Percentiles rank a stretch among this genome's conserved stretches.
Evolutionary conservation across 2,888 invertebrate species (phyloP).

Genomic region (Eretmocerus hayati): DNA sequence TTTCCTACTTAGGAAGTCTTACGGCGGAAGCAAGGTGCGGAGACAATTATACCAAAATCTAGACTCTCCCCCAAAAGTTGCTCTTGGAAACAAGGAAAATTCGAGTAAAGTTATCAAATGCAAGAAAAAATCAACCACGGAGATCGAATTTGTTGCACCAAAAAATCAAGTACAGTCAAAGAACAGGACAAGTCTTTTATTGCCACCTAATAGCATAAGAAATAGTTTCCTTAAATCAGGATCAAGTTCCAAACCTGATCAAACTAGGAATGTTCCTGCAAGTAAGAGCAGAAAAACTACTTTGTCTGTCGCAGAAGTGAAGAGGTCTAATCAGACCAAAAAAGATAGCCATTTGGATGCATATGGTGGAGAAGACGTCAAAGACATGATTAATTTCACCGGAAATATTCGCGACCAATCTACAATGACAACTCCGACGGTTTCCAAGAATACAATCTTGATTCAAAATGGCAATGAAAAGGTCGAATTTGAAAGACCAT

Average conservation of each 20-base stretch:
- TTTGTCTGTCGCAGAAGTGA: constrained; percentile 3
- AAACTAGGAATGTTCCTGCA: constrained; percentile 4
- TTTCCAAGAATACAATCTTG: background rate
- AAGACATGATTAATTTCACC: background rate
- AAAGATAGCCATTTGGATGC: constrained; percentile 1
- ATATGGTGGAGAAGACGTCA: background rate
- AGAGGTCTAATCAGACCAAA: background rate
- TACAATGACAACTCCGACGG: constrained; percentile 17
- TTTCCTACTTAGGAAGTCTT: constrained; percentile 10
- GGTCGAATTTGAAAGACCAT: constrained; percentile 11
- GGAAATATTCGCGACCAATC: constrained; percentile 10
- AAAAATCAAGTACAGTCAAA: constrained; percentile 6
- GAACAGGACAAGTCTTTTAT: constrained; percentile 16
- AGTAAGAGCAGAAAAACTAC: background rate
- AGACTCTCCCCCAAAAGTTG: constrained; percentile 12
- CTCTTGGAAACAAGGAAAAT: constrained; percentile 10
- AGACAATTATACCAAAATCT: constrained; percentile 18
- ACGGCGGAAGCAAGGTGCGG: constrained; percentile 14
- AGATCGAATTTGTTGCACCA: background rate
- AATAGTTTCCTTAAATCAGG: constrained; percentile 15
- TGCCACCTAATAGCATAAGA: constrained; percentile 24
- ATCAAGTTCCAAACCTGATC: constrained; percentile 2
- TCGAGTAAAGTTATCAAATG: background rate
- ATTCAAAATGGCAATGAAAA: background rate
- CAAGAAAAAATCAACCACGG: constrained; percentile 3